These are phyloP conservation scores for Orientallactaga bullata DNA, from an alignment of 2,113 vertebrate species.

Conservation along the genomic window DNA sequence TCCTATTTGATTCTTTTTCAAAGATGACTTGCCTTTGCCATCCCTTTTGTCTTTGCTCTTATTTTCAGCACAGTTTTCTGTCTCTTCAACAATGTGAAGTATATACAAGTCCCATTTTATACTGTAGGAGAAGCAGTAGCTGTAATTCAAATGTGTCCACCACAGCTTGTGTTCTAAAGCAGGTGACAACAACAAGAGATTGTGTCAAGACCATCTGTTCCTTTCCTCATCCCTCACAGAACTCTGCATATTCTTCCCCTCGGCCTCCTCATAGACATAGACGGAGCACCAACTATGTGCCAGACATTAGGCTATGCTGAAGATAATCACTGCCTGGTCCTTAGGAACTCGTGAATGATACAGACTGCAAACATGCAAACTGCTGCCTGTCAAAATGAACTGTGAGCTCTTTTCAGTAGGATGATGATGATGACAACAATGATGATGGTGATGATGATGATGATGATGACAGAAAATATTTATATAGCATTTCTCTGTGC, in stretches of 20 bases:
- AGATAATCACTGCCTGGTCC: not conserved
- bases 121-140: not conserved
- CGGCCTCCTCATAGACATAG: not conserved
- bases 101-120: not conserved
- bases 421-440: not conserved
- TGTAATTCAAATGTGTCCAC: not conserved
- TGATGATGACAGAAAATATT: not conserved
- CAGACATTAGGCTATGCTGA: not conserved
- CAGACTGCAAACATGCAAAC: not conserved
- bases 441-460: not conserved
- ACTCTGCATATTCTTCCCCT: not conserved
- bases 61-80: not conserved
- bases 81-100: not conserved
- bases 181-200: not conserved
- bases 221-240: not conserved
- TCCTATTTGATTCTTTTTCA: not conserved
- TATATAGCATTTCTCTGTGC: not conserved
- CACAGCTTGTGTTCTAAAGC: not conserved
- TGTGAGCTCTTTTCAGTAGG: not conserved
- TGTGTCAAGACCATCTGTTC: not conserved
- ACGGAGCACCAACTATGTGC: not conserved
- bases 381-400: not conserved
- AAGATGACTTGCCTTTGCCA: not conserved
- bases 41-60: not conserved
- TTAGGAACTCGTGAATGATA: not conserved